Evolutionary conservation across 2,888 invertebrate genomes (phyloP).

Genomic region (Sympetrum striolatum): DNA sequence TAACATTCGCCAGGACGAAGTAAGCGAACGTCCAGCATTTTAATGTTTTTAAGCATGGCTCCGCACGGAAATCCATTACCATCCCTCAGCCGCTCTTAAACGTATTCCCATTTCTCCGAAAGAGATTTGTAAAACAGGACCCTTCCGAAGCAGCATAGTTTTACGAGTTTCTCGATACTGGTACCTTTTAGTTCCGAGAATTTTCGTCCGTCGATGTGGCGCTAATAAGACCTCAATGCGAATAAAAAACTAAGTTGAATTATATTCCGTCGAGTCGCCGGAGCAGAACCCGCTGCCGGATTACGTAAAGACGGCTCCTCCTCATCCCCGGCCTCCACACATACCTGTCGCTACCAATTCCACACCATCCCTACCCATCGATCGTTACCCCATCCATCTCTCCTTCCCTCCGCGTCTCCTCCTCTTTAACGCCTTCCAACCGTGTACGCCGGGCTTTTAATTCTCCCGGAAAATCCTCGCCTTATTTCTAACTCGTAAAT

Average conservation of each 20-base stretch:
- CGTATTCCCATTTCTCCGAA: too few species aligned
- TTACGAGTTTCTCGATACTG: background rate
- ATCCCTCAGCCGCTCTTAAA: too few species aligned
- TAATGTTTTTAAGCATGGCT: too few species aligned
- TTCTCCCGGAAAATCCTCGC: background rate
- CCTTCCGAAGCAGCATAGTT: too few species aligned
- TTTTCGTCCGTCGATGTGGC: background rate
- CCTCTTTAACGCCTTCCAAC: background rate
- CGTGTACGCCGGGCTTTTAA: too few species aligned
- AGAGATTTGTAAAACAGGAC: too few species aligned
- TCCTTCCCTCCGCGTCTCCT: background rate
- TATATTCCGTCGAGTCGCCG: background rate
- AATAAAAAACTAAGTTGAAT: background rate
- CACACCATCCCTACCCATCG: background rate
- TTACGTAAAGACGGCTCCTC: slow-evolving; percentile 15
- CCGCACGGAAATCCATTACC: too few species aligned
- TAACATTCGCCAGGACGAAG: too few species aligned
- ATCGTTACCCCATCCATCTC: background rate
- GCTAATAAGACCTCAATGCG: background rate
- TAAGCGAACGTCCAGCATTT: too few species aligned
- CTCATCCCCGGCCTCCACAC: background rate
- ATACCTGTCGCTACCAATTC: background rate
- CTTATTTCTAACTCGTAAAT: background rate
- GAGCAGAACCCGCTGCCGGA: slow-evolving; percentile 21
- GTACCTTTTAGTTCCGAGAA: background rate